phyloP scores from a whole-genome alignment of 2,113 vertebrate genomes.

The Patagioenas fasciata region DNA sequence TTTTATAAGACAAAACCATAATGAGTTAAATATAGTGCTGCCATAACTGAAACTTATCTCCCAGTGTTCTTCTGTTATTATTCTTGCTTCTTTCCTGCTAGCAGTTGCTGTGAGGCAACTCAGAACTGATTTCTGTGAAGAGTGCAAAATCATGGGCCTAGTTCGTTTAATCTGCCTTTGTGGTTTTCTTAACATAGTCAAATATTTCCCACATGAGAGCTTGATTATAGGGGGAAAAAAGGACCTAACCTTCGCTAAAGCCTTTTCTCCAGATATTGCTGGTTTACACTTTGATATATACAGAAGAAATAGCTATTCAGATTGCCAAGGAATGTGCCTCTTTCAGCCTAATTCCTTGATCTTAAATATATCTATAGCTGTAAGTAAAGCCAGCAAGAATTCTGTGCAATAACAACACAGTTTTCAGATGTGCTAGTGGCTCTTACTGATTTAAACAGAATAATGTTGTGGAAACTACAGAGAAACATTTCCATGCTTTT shows the following conservation, averaged over 20 bases:
- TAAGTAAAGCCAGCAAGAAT: conserved; percentile 2
- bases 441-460: not conserved
- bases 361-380: not conserved
- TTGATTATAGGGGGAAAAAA: not conserved
- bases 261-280: not conserved
- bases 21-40: not conserved
- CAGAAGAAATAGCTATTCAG: not conserved
- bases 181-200: not conserved
- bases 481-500: conserved; percentile 13
- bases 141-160: not conserved
- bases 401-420: not conserved
- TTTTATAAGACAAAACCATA: not conserved
- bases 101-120: not conserved
- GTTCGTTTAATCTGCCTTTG: not conserved
- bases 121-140: not conserved
- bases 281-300: not conserved
- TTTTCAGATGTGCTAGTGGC: not conserved
- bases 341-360: not conserved
- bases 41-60: not conserved
- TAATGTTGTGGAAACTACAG: not conserved
- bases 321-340: not conserved
- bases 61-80: not conserved
- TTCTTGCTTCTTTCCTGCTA: not conserved
- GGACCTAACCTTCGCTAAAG: not conserved
- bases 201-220: not conserved